Conservation (phyloP, 2,888 invertebrate genomes). For the Margaritifera margaritifera region DNA sequence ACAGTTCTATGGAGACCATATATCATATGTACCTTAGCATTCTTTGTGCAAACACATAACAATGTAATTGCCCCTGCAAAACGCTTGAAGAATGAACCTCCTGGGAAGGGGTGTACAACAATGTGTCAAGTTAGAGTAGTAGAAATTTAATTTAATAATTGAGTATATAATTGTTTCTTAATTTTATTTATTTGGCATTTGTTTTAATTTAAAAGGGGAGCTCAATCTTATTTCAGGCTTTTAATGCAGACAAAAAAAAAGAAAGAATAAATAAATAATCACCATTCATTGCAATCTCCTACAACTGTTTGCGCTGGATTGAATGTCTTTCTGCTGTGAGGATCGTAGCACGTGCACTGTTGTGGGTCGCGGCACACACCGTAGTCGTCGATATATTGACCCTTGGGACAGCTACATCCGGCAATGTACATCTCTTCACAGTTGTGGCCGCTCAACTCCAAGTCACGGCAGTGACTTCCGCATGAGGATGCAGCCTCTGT, state of each 20-base stretch:
- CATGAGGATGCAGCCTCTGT: constrained; percentile 32
- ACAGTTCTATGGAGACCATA: no score
- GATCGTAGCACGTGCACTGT: constrained; percentile 35
- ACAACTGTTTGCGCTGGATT: constrained; percentile 18
- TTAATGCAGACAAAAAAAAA: neutral
- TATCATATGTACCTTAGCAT: no score
- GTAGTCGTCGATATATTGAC: constrained; percentile 22
- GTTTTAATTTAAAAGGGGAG: no score
- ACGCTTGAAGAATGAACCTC: no score
- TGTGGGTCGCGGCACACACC: constrained; percentile 25
- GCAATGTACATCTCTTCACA: constrained; percentile 28
- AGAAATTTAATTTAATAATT: no score
- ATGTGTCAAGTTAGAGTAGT: no score
- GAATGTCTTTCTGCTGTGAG: constrained; percentile 18
- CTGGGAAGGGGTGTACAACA: no score
- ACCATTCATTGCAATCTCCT: constrained; percentile 35
- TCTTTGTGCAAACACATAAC: no score
- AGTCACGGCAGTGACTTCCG: constrained; percentile 29
- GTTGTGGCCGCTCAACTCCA: constrained; percentile 18
- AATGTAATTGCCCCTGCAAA: no score
- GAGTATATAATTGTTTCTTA: no score
- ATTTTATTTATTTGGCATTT: neutral
- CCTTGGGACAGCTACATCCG: constrained; percentile 32
- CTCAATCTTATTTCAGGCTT: no score
- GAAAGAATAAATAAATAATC: neutral